Percentiles rank a stretch among this genome's conserved stretches.
Conservation (phyloP, 2,797 vertebrate genomes). For the Coracias cyanogaster region DNA sequence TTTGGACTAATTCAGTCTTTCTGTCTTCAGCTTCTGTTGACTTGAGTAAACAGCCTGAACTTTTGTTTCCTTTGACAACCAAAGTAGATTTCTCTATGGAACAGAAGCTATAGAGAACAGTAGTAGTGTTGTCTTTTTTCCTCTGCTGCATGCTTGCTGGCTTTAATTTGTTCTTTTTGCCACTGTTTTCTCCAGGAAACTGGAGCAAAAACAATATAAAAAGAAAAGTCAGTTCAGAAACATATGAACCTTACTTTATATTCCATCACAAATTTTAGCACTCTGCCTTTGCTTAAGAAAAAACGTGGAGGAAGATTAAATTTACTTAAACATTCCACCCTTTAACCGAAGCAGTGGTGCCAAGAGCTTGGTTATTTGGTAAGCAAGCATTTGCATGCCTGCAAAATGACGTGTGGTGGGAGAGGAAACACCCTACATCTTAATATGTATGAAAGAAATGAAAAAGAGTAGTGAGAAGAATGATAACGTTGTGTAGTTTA, state of each 20-base stretch:
- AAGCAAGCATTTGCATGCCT: neutral
- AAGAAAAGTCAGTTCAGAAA: neutral
- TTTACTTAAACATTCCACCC: neutral
- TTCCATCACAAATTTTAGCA: slow-evolving; percentile 23
- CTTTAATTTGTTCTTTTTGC: neutral
- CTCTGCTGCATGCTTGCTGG: neutral
- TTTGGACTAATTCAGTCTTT: neutral
- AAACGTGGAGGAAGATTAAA: slow-evolving; percentile 41
- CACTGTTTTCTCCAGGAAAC: neutral
- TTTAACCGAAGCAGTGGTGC: neutral
- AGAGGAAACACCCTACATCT: neutral
- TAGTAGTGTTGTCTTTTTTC: neutral
- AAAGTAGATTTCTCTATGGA: neutral
- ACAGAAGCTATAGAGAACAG: neutral
- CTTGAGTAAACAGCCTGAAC: neutral
- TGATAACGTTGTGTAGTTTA: neutral
- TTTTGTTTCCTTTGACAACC: neutral
- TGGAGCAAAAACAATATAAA: neutral
- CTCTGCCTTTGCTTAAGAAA: neutral
- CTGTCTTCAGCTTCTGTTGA: neutral
- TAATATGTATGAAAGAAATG: neutral
- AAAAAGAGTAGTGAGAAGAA: neutral
- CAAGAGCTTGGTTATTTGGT: neutral
- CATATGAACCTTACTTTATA: neutral
- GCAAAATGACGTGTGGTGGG: neutral